Conservation (phyloP, 2,888 invertebrate species). For the Cactoblastis cactorum region DNA sequence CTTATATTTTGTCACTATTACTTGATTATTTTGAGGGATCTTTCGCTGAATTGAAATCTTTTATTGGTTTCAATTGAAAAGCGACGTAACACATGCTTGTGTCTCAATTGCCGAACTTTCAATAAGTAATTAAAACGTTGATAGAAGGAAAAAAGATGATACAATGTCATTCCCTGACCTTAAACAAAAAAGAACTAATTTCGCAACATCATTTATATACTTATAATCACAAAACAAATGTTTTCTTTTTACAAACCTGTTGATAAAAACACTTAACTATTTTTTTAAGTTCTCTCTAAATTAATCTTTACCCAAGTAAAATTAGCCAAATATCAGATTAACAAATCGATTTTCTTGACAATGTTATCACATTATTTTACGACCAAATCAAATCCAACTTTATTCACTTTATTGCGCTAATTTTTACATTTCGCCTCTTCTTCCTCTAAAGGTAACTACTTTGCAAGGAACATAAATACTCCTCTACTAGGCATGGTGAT, state of each 20-base stretch:
- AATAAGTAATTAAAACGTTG: not conserved
- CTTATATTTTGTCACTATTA: too few species aligned
- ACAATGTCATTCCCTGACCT: not conserved
- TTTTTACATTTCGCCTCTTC: not conserved
- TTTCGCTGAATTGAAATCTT: not conserved
- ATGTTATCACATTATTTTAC: not conserved
- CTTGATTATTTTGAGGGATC: too few species aligned
- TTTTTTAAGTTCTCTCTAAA: too few species aligned
- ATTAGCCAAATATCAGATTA: not conserved
- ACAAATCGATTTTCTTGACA: not conserved
- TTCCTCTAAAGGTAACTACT: too few species aligned
- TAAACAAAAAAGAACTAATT: too few species aligned
- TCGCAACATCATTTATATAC: not conserved
- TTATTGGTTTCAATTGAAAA: not conserved
- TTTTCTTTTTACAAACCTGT: not conserved
- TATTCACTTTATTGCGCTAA: too few species aligned
- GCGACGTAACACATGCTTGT: not conserved
- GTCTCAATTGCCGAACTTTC: not conserved
- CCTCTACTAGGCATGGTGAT: too few species aligned
- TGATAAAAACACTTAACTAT: not conserved
- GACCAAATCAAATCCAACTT: not conserved
- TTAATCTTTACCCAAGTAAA: not conserved
- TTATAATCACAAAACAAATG: not conserved
- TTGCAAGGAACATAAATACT: too few species aligned
- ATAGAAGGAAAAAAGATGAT: not conserved